Percentiles rank a stretch among this genome's conserved stretches.
Conservation (phyloP, 2,888 invertebrate species). For the Xestia sexstrigata region DNA sequence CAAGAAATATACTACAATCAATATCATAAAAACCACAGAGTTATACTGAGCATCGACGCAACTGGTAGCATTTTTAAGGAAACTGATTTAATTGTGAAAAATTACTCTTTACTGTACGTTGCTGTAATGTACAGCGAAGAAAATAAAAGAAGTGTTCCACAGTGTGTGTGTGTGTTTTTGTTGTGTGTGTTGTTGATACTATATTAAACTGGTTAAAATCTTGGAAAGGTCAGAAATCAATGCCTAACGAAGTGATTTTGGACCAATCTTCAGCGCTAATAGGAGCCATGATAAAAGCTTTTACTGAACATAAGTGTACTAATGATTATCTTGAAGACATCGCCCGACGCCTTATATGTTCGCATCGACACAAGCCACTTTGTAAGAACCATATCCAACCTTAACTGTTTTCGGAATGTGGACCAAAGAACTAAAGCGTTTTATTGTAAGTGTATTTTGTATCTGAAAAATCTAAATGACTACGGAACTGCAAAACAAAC, state of each 20-base stretch:
- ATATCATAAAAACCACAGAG: conserved; percentile 29
- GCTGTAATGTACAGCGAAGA: conserved; percentile 36
- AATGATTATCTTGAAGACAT: conserved; percentile 15
- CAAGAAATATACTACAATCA: conserved; percentile 26
- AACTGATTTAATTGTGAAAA: conserved; percentile 32
- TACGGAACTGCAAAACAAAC: too few relatives aligned
- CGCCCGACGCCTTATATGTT: too few relatives aligned
- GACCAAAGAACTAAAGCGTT: too few relatives aligned
- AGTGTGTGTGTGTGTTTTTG: too few relatives aligned
- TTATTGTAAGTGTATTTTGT: too few relatives aligned
- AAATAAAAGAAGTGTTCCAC: conserved; percentile 40
- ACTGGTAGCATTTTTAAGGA: conserved; percentile 42
- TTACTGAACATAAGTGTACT: conserved; percentile 4
- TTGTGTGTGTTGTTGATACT: too few relatives aligned
- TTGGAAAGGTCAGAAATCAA: conserved; percentile 22
- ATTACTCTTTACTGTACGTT: conserved; percentile 34
- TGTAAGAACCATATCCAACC: too few relatives aligned
- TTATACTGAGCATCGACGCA: conserved; percentile 41
- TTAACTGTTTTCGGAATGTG: too few relatives aligned
- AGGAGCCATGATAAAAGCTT: conserved; percentile 32
- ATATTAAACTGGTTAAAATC: conserved; percentile 25
- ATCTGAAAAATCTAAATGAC: too few relatives aligned
- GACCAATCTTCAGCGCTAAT: conserved; percentile 40
- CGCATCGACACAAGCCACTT: too few relatives aligned
- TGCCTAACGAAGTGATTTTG: conserved; percentile 34